Evolutionary conservation across 2,113 vertebrate species (phyloP), one percentile per base, ranked within the genome.

Genomic region (Mesoclemmys tuberculata): DNA sequence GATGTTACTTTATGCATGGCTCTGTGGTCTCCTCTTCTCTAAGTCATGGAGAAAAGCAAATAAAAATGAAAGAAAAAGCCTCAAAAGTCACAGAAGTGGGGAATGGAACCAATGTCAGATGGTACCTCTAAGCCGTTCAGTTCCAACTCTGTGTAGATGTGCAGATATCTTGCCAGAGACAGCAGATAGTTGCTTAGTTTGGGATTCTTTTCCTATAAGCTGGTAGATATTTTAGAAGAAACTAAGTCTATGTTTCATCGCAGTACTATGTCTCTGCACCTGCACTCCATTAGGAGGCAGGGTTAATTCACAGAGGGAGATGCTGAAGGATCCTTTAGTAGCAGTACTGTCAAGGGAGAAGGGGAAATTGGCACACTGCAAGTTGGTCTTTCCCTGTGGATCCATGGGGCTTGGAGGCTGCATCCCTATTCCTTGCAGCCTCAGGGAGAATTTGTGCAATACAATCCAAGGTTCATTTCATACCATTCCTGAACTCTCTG

Each of bases 141-240:
- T 82, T 87, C 27, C 80, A 80, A 29, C 61, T 90, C 38, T 75
- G 38, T 75, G 41, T 26, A 75, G 74, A 26, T 68, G 38, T 90
- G 38, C 80, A 89, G 61, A 92, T 82, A 85, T 3, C 44, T 38
- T 82, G 78, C 84, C 91, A 95, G 92, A 92, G 58, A 48, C 93
- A 61, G n/a, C 51, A 89, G 41, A 71, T 93, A 64, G 27, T n/a
- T 83, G 61, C 80, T 94, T 51, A 71, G 93, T 85, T 26, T 18
- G 84, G 51, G 93, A 51, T 55, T 27, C 3, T 24, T 0, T 0
- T 88, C 8, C 86, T 48, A 55, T 8, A 75, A 10, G 10, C 48
- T 89, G 46, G 51, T 89, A 46, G 87, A 48, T 2, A 0, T n/a
- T n/a, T 27, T 24, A 31, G 18, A 13, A 14, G 27, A 89, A 89